Base-by-base conservation (phyloP, 23 tunicate species). In the Clavelina lepadiformis region DNA sequence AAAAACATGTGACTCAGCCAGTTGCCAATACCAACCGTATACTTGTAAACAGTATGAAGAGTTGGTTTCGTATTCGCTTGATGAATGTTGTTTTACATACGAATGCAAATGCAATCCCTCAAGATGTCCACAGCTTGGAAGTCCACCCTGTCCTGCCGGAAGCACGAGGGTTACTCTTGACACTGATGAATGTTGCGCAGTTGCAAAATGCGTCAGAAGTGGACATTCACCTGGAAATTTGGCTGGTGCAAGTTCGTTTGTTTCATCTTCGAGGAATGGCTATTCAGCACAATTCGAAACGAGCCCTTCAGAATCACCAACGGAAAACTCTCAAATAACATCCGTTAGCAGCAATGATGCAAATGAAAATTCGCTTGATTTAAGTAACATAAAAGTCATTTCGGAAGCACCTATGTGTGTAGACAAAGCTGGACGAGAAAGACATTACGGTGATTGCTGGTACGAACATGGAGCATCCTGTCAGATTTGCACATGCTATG, bases 31-130 rank as follows among this genome's bases (percentile, higher is more conserved):
- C 27, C 61, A 31, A 33, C 58, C 31, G 0, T 88, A 87, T 32
- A 63, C 56, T 5, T 88, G 96, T 53, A 22, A 41, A 4, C 36
- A 59, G 1, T 80, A 53, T 45, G 96, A 88, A 80, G 96, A 88
- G 28, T 58, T 74, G 24, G 82, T 79, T 0, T 22, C 78, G 7
- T 76, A 64, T 24, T 35, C 87, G 0, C 29, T 80, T 15, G 82
- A 88, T 51, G 74, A 80, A 11, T 88, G 96, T 41, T 88, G 96
- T 51, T 51, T 64, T 0, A 67, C 79, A 2, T 88, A 88, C 32
- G 96, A 88, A 69, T 88, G 96, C 47, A 73, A 66, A 74, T 88
- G 96, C 41, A 88, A 88, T 49, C 96, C 96, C 4, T 63, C 91
- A 18, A 24, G 28, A 18, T 88, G 96, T 44, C 79, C 79, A 5